phyloP scores from a whole-genome alignment of 2,797 vertebrate species.

The Gymnothorax javanicus region DNA sequence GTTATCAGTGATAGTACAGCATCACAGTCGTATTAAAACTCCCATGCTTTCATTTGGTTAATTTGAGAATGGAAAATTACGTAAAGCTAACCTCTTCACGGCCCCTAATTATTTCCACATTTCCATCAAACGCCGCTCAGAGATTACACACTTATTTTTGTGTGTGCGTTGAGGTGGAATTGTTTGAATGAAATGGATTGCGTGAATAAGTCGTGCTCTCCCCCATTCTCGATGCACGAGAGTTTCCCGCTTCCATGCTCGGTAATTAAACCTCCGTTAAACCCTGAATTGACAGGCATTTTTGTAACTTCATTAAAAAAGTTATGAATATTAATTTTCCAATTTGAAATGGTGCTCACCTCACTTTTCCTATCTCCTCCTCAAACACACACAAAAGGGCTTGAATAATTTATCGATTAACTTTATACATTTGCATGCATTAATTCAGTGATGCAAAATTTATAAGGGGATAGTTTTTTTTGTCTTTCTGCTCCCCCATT shows the following conservation, averaged over 20 bases:
- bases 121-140: neutral
- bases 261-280: slow-evolving; percentile 62
- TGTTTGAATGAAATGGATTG: slow-evolving; percentile 7
- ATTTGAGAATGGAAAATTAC: slow-evolving; percentile 10
- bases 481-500: slow-evolving; percentile 37
- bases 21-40: neutral
- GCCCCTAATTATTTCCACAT: slow-evolving; percentile 1
- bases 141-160: neutral
- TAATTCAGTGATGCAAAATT: slow-evolving; percentile 89
- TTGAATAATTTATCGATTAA: slow-evolving; percentile 94
- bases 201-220: slow-evolving; percentile 40
- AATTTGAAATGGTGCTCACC: slow-evolving; percentile 77
- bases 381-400: slow-evolving; percentile 69
- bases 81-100: neutral
- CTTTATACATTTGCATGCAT: slow-evolving; percentile 85
- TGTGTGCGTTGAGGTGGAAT: neutral
- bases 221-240: slow-evolving; percentile 42
- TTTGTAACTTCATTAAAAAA: slow-evolving; percentile 74
- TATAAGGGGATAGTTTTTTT: slow-evolving; percentile 68
- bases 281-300: slow-evolving; percentile 61
- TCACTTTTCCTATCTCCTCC: slow-evolving; percentile 57
- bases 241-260: slow-evolving; percentile 52
- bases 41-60: neutral
- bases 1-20: neutral
- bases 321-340: slow-evolving; percentile 94